These are phyloP conservation scores for Lacanobia wlatinum DNA, from an alignment of 2,888 invertebrate genomes.

Conservation along the genomic window DNA sequence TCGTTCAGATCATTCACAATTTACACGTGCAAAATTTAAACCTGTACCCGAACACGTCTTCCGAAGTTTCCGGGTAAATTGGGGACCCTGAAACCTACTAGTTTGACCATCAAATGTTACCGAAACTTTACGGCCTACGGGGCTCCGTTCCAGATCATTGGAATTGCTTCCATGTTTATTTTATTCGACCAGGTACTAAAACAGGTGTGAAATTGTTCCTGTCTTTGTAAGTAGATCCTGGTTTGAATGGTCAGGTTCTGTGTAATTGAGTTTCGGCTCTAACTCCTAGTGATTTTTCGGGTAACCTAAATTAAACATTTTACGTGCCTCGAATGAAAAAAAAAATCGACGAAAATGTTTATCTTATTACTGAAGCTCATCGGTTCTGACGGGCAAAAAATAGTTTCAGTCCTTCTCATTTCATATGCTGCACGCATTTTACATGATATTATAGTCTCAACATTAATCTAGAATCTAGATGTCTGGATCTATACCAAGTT, in stretches of 20 bases:
- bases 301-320: conserved; percentile 25
- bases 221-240: conserved; percentile 21
- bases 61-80: conserved; percentile 51
- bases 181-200: conserved; percentile 38
- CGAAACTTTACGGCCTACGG: conserved; percentile 55
- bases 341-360: too few species aligned
- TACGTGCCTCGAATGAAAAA: conserved; percentile 40
- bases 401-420: neutral
- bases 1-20: conserved; percentile 58
- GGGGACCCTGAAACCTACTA: conserved; percentile 41
- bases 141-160: conserved; percentile 53
- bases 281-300: conserved; percentile 16
- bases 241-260: conserved; percentile 10
- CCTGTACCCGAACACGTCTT: conserved; percentile 50
- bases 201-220: conserved; percentile 54
- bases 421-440: conserved; percentile 22
- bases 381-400: neutral
- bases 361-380: neutral
- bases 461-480: conserved; percentile 1
- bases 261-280: conserved; percentile 23
- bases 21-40: conserved; percentile 59
- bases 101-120: conserved; percentile 48
- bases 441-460: neutral
- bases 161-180: conserved; percentile 62
- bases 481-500: neutral